Percentiles rank a stretch among this genome's conserved stretches.
phyloP scores from a whole-genome alignment of 2,113 vertebrate genomes.

The Artemisiospiza belli region DNA sequence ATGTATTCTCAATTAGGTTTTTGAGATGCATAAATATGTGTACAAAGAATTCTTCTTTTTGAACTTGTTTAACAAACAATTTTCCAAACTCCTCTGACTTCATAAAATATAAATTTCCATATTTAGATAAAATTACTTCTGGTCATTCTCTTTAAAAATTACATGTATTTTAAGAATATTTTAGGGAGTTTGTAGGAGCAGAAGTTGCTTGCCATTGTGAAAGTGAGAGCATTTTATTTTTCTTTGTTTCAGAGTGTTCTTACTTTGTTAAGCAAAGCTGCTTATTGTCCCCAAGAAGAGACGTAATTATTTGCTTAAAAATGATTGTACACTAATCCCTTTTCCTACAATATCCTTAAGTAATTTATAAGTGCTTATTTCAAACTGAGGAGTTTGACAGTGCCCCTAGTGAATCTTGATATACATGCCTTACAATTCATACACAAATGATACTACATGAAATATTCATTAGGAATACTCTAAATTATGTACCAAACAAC shows the following conservation, averaged over 20 bases:
- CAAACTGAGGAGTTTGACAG: conserved; percentile 42
- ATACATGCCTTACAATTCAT: conserved; percentile 69
- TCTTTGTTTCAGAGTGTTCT: not conserved
- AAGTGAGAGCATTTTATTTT: not conserved
- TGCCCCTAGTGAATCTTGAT: conserved; percentile 66
- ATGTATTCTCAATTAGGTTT: not conserved
- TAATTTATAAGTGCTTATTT: conserved; percentile 71
- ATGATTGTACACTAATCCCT: not conserved
- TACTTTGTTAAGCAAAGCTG: not conserved
- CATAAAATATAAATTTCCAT: not conserved
- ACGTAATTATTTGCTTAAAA: conserved; percentile 10
- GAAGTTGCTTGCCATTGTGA: not conserved
- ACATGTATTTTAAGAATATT: not conserved
- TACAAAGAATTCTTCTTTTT: not conserved
- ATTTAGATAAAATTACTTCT: not conserved
- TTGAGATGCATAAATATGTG: not conserved
- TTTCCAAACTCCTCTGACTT: not conserved
- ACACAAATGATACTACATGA: conserved; percentile 64
- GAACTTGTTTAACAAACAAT: not conserved
- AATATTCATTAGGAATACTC: conserved; percentile 72
- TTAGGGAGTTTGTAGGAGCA: not conserved
- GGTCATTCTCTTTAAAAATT: not conserved
- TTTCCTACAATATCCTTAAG: conserved; percentile 45
- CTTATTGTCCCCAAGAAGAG: not conserved
- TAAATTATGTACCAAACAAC: conserved; percentile 73